Evolutionary conservation across 2,113 vertebrate genomes (phyloP).

Genomic region (Tricholaema leucomelas): DNA sequence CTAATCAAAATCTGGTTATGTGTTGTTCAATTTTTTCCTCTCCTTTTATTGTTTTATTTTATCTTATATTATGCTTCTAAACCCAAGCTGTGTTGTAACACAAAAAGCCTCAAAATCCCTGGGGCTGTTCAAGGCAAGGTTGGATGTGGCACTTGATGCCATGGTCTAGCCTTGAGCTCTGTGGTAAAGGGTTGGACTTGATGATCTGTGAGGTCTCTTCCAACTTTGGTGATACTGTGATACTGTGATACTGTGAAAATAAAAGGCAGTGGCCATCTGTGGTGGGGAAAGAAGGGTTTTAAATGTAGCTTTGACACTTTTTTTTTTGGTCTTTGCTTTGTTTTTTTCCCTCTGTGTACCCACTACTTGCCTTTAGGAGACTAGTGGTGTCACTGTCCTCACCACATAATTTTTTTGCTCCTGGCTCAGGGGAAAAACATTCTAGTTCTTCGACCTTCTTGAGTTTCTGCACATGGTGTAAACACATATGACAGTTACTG

Average conservation of each 20-base stretch:
- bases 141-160: too few relatives aligned
- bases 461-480: not conserved
- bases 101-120: not conserved
- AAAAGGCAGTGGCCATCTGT: not conserved
- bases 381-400: not conserved
- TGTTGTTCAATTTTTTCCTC: not conserved
- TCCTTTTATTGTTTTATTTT: not conserved
- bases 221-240: too few relatives aligned
- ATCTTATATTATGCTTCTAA: not conserved
- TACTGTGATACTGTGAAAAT: too few relatives aligned
- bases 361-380: not conserved
- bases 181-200: too few relatives aligned
- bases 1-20: not conserved
- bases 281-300: not conserved
- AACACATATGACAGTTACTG: slow-evolving; percentile 29
- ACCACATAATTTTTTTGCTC: not conserved
- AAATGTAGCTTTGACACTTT: not conserved
- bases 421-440: not conserved
- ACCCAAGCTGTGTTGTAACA: not conserved
- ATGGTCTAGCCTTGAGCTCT: too few relatives aligned
- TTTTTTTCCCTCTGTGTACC: not conserved
- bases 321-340: not conserved
- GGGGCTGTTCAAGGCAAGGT: too few relatives aligned
- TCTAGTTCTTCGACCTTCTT: not conserved
- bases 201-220: too few relatives aligned